Base-by-base conservation (phyloP, 2,113 vertebrate species). In the Alouatta palliata region DNA sequence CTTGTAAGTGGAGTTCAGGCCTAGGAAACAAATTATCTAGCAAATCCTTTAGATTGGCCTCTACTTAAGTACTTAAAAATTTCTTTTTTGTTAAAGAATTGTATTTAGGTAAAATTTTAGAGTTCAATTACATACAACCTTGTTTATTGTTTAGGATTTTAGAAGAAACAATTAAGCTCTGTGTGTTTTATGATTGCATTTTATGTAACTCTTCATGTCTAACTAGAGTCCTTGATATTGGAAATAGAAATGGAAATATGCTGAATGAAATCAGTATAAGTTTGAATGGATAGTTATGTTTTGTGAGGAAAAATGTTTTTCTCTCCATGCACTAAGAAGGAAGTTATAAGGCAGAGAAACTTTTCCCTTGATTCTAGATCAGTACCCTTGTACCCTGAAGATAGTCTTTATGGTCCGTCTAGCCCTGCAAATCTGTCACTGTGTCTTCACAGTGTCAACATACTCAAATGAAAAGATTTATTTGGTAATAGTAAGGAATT, bases 141-240 rank as follows among this genome's bases (percentile, higher is more conserved):
- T 88, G 90, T 88, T 95, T 85, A 64, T 47, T 20, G 1, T 45
- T 68, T 47, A 85, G 92, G 27, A 43, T 92, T 94, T 91, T 92
- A 68, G 66, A 92, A 89, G 71, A 94, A 89, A 68, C 9, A 54
- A 49, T 11, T 85, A 35, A 70, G 27, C 23, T n/a, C 10, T 79
- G 8, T 94, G 35, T n/a, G 40, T 85, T 87, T 96, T 94, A 32
- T 43, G 32, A 79, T 49, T 80, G 16, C 25, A 30, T 84, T 91
- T 88, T 91, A 84, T 80, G 7, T 66, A 79, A 80, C n/a, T 71
- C 10, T 86, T 40, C 20, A 9, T 30, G 14, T 61, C 49, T 94
- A 70, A 71, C 21, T 73, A 83, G 68, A 91, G 73, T 45, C 27
- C n/a, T 64, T 87, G 68, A 61, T 77, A 61, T 49, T 90, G 35